Evolutionary conservation across 2,888 invertebrate species (phyloP), one percentile per base, ranked within the genome.

Genomic region (Clistopyga incitator): DNA sequence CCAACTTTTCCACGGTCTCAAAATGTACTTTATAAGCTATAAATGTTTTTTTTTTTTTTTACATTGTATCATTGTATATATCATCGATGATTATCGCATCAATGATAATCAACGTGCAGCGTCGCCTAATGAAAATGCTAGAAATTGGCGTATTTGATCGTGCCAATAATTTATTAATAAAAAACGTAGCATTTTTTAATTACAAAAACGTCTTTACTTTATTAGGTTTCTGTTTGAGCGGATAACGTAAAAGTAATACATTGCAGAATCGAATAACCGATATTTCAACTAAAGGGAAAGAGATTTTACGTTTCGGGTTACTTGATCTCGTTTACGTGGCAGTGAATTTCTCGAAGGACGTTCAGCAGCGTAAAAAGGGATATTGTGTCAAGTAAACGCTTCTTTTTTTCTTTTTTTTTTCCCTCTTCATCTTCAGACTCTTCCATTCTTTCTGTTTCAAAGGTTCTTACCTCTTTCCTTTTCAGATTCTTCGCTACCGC

Each of bases 341-440:
- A 23, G 13, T 50, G 68, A n/a, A 25, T n/a, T 47, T 25, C 54
- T 67, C 50, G 47, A 74, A 67, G 74, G 72, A 74, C 47, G 65
- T 18, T n/a, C 25, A 64, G 61, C 64, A 23, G 38, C 20, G 71
- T 64, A 61, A 78, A 65, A 72, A 45, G 65, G 56, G 65, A 79
- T 56, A 79, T 79, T 72, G 71, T 50, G 65, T 65, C 67, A 42
- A 65, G 65, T 18, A 64, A 71, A 52, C 15, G 59, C 13, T 18
- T 6, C 64, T 65, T 52, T 71, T 64, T 65, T 67, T 72, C 45
- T 11, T 54, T 65, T 20, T 18, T 29, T 15, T 42, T 18, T 50
- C 20, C 13, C 42, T 23, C 70, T 54, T 23, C 65, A 52, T 52
- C 45, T 75, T 54, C 20, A 61, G 47, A 67, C 50, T 61, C 34